phyloP scores from a whole-genome alignment of 1,140 invertebrate species.

The Matsumurasca onukii region DNA sequence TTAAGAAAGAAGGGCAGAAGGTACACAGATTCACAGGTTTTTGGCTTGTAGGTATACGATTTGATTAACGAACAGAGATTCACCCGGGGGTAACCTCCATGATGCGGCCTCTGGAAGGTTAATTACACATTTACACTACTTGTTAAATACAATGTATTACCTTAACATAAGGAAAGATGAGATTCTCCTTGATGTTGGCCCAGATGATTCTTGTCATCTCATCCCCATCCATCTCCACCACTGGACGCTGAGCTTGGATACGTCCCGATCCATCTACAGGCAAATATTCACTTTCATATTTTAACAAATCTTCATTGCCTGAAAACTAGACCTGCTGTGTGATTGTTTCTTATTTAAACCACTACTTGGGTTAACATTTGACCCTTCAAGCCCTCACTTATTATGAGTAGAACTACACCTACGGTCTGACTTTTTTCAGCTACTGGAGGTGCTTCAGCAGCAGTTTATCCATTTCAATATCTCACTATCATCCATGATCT shows the following conservation, averaged over 20 bases:
- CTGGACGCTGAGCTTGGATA: conserved; percentile 66
- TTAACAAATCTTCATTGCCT: not conserved
- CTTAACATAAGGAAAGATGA: conserved; percentile 89
- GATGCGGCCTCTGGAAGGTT: no score
- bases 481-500: no score
- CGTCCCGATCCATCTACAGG: conserved; percentile 40
- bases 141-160: no score
- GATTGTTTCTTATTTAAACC: not conserved
- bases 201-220: conserved; percentile 90
- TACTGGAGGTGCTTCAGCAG: not conserved
- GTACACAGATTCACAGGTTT: no score
- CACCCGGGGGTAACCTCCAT: no score
- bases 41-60: no score
- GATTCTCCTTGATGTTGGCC: conserved; percentile 85
- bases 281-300: not conserved
- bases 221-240: conserved; percentile 92
- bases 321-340: not conserved
- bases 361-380: not conserved
- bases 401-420: no score
- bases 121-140: no score
- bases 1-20: no score
- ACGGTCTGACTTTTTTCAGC: no score
- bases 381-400: not conserved
- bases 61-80: no score
- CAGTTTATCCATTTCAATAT: no score